A percentile compares a stretch with the other conserved stretches of the same genome.
Conservation (phyloP, 1,140 invertebrate species). For the Drosophila willistoni region DNA sequence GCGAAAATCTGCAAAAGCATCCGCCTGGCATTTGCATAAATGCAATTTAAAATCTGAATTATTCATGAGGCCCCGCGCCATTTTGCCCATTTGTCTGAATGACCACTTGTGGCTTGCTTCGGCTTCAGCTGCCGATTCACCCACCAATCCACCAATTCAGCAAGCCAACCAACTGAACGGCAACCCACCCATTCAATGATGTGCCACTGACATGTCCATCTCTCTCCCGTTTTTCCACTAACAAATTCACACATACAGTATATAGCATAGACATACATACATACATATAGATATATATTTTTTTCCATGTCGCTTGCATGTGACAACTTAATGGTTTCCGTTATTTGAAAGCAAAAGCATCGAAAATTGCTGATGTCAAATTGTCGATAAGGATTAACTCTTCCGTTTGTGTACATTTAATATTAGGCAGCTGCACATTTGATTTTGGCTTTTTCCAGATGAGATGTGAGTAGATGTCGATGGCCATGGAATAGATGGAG, state of each 20-base stretch:
- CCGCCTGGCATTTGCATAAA: slow-evolving; percentile 77
- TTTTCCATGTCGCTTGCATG: slow-evolving; percentile 59
- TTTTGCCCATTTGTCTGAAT: slow-evolving; percentile 80
- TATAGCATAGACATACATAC: slow-evolving; percentile 4
- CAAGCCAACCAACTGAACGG: background rate
- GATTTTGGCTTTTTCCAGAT: slow-evolving; percentile 47
- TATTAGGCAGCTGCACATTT: slow-evolving; percentile 74
- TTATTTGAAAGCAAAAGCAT: slow-evolving; percentile 77
- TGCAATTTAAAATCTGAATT: slow-evolving; percentile 81
- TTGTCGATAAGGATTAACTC: slow-evolving; percentile 80
- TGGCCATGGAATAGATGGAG: slow-evolving; percentile 2
- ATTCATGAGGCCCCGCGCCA: slow-evolving; percentile 73
- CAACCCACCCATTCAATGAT: background rate
- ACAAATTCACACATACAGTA: slow-evolving; percentile 22
- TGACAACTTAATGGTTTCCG: slow-evolving; percentile 80
- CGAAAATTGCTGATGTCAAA: slow-evolving; percentile 79
- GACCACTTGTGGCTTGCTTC: slow-evolving; percentile 77
- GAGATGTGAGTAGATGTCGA: background rate
- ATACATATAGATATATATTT: slow-evolving; percentile 23
- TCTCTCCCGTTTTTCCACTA: background rate
- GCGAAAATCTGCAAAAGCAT: slow-evolving; percentile 80
- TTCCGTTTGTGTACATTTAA: slow-evolving; percentile 76
- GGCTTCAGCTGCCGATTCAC: slow-evolving; percentile 21
- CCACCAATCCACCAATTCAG: background rate
- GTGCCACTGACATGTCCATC: slow-evolving; percentile 24